Evolutionary conservation across 2,888 invertebrate genomes (phyloP).

Genomic region (Agrochola lychnidis): DNA sequence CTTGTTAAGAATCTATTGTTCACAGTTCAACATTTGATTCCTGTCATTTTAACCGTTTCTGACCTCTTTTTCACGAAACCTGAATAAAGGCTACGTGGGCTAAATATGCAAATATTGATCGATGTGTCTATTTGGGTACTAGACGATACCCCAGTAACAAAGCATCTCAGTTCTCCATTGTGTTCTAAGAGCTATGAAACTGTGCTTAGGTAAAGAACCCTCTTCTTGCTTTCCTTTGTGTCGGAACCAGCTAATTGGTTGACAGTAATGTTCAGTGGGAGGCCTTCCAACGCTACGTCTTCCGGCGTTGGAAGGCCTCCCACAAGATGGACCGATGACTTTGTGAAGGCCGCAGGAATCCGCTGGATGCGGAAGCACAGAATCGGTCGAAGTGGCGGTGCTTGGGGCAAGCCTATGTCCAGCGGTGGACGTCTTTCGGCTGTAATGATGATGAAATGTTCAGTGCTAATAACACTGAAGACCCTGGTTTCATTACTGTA

Average conservation of each 20-base stretch:
- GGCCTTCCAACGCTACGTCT: too few species aligned
- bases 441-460: too few species aligned
- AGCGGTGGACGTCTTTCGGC: too few species aligned
- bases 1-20: neutral
- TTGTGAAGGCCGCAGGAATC: too few species aligned
- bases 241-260: neutral
- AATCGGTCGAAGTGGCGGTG: too few species aligned
- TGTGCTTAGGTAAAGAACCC: neutral
- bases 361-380: too few species aligned
- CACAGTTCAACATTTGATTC: neutral
- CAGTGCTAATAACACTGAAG: neutral
- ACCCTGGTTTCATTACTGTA: too few species aligned
- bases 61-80: neutral
- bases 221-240: conserved; percentile 1
- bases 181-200: neutral
- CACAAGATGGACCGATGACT: too few species aligned
- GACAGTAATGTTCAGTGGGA: neutral
- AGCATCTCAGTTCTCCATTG: conserved; percentile 5
- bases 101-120: conserved; percentile 27
- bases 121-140: neutral
- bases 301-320: too few species aligned
- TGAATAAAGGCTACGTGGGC: neutral
- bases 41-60: neutral
- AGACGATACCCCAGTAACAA: neutral
- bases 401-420: too few species aligned